Percentiles rank a stretch among this genome's conserved stretches.
These are phyloP conservation scores for Spinus pinus DNA, from an alignment of 2,797 vertebrate genomes.

Conservation along the genomic window DNA sequence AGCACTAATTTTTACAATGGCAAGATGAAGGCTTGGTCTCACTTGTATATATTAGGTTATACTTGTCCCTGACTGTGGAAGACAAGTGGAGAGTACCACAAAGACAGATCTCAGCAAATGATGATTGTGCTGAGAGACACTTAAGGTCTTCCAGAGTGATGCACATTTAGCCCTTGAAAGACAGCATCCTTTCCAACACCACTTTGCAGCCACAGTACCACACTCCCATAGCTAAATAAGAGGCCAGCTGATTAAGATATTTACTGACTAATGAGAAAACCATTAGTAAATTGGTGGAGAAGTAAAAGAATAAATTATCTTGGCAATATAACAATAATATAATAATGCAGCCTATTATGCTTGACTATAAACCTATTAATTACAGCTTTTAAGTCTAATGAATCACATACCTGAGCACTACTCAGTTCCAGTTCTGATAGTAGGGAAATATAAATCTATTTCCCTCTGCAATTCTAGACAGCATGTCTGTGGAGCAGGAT, in stretches of 20 bases:
- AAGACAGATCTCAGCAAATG: not conserved
- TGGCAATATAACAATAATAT: not conserved
- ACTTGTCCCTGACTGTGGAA: not conserved
- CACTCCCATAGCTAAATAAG: not conserved
- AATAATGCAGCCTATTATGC: not conserved
- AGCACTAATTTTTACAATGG: not conserved
- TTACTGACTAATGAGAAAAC: not conserved
- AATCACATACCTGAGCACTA: not conserved
- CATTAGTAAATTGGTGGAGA: not conserved
- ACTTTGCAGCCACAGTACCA: not conserved
- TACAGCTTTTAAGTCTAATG: not conserved
- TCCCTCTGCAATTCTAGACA: not conserved
- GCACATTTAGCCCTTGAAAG: not conserved
- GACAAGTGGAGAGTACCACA: not conserved
- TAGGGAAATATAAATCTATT: not conserved
- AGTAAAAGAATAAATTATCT: not conserved
- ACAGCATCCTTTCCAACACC: not conserved
- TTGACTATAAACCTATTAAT: not conserved
- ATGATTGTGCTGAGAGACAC: not conserved
- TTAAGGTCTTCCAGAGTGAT: not conserved
- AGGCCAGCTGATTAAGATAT: not conserved
- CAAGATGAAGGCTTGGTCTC: not conserved
- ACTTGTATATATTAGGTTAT: not conserved
- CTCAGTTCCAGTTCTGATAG: not conserved
- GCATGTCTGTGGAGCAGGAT: fast-evolving